These are phyloP conservation scores for Chelonus insularis DNA, from an alignment of 1,140 invertebrate genomes.

Conservation along the genomic window DNA sequence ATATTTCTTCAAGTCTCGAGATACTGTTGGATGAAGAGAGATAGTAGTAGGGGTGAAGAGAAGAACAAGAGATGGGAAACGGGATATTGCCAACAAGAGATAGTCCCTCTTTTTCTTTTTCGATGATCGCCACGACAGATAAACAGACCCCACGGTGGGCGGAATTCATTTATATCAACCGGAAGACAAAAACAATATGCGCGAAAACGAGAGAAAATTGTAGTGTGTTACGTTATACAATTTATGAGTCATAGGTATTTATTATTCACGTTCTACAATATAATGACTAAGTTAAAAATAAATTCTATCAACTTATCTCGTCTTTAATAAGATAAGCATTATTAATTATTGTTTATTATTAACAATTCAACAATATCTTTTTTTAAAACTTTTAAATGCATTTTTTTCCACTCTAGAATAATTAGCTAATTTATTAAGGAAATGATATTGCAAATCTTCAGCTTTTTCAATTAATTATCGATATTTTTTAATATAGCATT, in stretches of 20 bases:
- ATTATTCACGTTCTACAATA: not conserved
- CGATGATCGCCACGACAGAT: constrained; percentile 27
- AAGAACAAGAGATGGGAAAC: constrained; percentile 17
- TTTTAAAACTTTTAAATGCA: too few species aligned
- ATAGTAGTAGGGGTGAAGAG: not conserved
- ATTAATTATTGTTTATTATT: too few species aligned
- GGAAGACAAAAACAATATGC: constrained; percentile 33
- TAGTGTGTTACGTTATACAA: constrained; percentile 28
- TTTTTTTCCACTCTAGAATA: too few species aligned
- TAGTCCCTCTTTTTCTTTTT: constrained; percentile 2
- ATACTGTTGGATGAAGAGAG: constrained; percentile 27
- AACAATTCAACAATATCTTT: too few species aligned
- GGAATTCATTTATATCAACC: constrained; percentile 32
- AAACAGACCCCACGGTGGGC: constrained; percentile 30
- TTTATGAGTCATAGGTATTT: constrained; percentile 23
- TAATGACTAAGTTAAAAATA: not conserved
- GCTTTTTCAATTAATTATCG: too few species aligned
- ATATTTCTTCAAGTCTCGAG: constrained; percentile 53
- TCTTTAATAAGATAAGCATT: not conserved
- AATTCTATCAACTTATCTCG: not conserved
- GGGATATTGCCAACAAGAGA: constrained; percentile 19
- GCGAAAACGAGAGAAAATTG: constrained; percentile 30
- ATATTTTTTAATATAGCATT: too few species aligned
- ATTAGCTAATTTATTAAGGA: too few species aligned
- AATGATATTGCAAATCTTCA: too few species aligned